phyloP scores from a whole-genome alignment of 2,797 vertebrate genomes.

The Otolemur crassicaudatus region DNA sequence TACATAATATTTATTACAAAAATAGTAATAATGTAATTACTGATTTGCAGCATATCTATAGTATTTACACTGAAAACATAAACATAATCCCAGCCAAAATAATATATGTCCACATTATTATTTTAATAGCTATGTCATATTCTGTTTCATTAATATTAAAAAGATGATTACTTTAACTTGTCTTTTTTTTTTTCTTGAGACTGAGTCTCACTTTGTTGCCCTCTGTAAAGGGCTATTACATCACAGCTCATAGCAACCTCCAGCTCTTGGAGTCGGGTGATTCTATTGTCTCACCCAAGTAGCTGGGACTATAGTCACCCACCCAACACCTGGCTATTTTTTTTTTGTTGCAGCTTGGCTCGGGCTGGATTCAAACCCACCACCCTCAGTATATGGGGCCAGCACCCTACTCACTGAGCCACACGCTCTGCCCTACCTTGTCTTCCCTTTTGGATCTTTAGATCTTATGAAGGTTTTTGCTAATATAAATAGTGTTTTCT shows the following conservation, averaged over 20 bases:
- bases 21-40: neutral
- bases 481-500: neutral
- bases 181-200: neutral
- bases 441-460: neutral
- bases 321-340: too few relatives aligned
- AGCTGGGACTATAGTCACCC: too few relatives aligned
- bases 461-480: neutral
- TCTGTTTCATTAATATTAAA: neutral
- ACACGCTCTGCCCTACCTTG: neutral
- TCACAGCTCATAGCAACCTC: too few relatives aligned
- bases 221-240: too few relatives aligned
- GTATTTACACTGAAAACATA: neutral
- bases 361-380: too few relatives aligned
- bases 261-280: too few relatives aligned
- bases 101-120: neutral
- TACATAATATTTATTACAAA: neutral
- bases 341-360: too few relatives aligned
- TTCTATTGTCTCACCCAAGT: too few relatives aligned
- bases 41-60: neutral
- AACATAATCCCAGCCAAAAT: neutral
- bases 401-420: too few relatives aligned
- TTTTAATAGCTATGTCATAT: neutral
- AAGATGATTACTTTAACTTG: neutral
- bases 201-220: too few relatives aligned
- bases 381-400: too few relatives aligned